phyloP scores from a whole-genome alignment of 2,797 vertebrate genomes.

The Myripristis murdjan region DNA sequence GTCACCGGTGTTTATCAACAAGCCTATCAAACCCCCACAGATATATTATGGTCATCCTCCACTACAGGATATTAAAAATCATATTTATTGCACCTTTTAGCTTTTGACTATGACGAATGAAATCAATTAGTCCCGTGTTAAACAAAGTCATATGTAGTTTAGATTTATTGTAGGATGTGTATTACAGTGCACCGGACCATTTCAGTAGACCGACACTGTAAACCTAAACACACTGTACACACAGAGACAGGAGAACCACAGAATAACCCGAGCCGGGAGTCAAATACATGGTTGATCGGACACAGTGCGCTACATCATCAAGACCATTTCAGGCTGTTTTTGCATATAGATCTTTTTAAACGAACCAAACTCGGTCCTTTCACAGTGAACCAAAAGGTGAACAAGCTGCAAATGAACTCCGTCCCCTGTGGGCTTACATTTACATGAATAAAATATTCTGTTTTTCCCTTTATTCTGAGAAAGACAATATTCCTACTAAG shows the following conservation, averaged over 20 bases:
- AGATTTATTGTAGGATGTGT: conserved; percentile 27
- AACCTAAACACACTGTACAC: conserved; percentile 3
- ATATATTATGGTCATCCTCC: conserved; percentile 47
- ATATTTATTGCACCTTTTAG: conserved; percentile 63
- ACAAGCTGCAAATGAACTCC: no score
- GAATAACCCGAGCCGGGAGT: neutral
- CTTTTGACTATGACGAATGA: conserved; percentile 47
- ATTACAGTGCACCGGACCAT: neutral
- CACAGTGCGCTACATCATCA: neutral
- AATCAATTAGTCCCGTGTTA: conserved; percentile 45
- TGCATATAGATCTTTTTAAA: no score
- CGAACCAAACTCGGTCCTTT: no score
- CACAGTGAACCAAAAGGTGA: no score
- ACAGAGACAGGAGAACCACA: neutral
- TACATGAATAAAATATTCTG: no score
- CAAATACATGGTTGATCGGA: neutral
- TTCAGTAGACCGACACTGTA: conserved; percentile 6
- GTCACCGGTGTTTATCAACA: conserved; percentile 63
- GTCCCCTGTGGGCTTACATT: no score
- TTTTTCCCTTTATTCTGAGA: no score
- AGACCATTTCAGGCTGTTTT: no score
- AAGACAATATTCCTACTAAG: no score
- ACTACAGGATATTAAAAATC: conserved; percentile 54
- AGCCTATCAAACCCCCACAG: conserved; percentile 55
- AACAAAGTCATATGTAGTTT: conserved; percentile 44